phyloP scores from a whole-genome alignment of 1,140 invertebrate genomes.

The Drosophila pallidifrons region DNA sequence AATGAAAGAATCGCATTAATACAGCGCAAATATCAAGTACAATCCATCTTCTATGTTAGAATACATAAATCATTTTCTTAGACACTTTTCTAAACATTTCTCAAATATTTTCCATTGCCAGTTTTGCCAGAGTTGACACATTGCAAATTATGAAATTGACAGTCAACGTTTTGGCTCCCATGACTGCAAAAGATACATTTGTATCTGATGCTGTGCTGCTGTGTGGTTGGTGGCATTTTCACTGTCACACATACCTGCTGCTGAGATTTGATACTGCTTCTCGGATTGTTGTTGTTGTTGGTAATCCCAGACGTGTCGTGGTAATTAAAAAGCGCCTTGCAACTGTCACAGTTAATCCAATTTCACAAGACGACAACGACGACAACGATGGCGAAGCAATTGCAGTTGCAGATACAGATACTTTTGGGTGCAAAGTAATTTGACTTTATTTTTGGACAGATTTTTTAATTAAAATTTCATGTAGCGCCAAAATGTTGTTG shows the following conservation, averaged over 20 bases:
- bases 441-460: conserved; percentile 76
- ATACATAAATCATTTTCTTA: not conserved
- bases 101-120: conserved; percentile 10
- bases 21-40: not conserved
- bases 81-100: not conserved
- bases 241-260: conserved; percentile 32
- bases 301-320: conserved; percentile 62
- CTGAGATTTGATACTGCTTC: conserved; percentile 30
- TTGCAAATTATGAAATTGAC: conserved; percentile 31
- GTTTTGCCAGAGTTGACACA: not conserved
- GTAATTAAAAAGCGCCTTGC: conserved; percentile 78
- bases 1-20: conserved; percentile 10
- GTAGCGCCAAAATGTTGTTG: conserved; percentile 69
- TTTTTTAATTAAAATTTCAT: conserved; percentile 83
- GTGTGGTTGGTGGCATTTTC: conserved; percentile 12
- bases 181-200: conserved; percentile 28
- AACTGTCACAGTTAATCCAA: conserved; percentile 76
- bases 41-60: not conserved
- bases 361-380: conserved; percentile 52
- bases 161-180: conserved; percentile 11
- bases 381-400: conserved; percentile 2
- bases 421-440: conserved; percentile 57
- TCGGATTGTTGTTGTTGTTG: conserved; percentile 12
- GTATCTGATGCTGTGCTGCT: conserved; percentile 18
- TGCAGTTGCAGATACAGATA: conserved; percentile 39